Evolutionary conservation across 2,888 invertebrate species (phyloP), one percentile per base, ranked within the genome.

Genomic region (Cepaea hortensis): DNA sequence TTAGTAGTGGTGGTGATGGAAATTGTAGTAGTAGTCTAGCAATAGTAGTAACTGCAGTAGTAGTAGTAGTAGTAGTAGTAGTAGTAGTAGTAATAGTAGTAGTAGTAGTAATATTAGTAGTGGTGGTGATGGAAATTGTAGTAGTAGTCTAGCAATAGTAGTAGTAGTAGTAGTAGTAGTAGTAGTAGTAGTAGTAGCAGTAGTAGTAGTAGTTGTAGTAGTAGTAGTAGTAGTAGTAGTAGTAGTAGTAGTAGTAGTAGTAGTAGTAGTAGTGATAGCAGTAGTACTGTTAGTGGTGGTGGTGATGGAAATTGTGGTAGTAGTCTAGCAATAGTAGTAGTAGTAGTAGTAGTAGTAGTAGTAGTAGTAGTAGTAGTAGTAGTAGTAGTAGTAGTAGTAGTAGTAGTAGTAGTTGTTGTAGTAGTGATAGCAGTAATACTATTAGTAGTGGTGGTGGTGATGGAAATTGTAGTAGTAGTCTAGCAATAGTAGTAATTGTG

Each of bases 351-450:
- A 80, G 80, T 80, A 55, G 48, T 80, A 80, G 80, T 80, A 55
- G 80, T 80, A 55, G 80, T 80, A 80, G 80, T 80, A 80, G 80
- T 80, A n/a, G 68, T 68, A 68, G 68, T 68, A 68, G 68, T 68
- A n/a, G 68, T 68, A n/a, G 68, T 68, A 68, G 68, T 68, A 68
- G 68, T 68, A n/a, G 68, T 68, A 68, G 68, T 68, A 68, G 68
- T 15, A 68, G 5, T 68, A 68, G 68, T 68, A 1, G 68, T 68
- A 68, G 68, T 68, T 4, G 68, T 68, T 15, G 55, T 55, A 55
- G 55, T 55, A 55, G 55, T 55, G 55, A 11, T 9, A 55, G 55
- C 55, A 55, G 55, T 11, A 55, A 3, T 11, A 55, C 11, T 55
- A 2, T 6, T 11, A 55, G 55, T 55, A n/a, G 15, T 68, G 11